These are phyloP conservation scores for Columba janthina DNA, from an alignment of 2,113 vertebrate species.

Conservation along the genomic window DNA sequence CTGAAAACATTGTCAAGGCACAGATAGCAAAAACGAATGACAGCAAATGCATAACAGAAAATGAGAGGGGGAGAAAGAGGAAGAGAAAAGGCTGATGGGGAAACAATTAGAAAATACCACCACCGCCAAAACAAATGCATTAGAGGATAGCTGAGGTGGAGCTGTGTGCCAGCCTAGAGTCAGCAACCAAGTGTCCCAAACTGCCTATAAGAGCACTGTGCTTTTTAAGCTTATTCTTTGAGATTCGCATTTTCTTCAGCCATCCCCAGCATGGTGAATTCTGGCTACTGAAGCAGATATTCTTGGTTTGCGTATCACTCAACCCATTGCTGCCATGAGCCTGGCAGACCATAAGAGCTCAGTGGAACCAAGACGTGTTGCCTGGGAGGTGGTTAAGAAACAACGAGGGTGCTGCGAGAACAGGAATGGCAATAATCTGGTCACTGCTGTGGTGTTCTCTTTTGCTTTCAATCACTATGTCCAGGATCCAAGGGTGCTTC, in stretches of 20 bases:
- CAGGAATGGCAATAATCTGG: background rate
- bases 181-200: background rate
- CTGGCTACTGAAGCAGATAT: background rate
- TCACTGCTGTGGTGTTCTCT: background rate
- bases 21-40: background rate
- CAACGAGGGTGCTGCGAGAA: background rate
- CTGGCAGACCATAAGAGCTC: background rate
- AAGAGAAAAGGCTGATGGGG: background rate
- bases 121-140: background rate
- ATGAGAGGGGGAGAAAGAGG: constrained; percentile 1
- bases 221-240: background rate
- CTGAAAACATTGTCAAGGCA: constrained; percentile 22
- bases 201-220: background rate
- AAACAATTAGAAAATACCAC: constrained; percentile 42
- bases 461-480: background rate
- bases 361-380: background rate
- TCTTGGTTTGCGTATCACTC: background rate
- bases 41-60: constrained; percentile 24
- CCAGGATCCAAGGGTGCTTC: background rate
- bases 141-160: background rate
- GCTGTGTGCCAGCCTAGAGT: background rate
- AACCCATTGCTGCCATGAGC: background rate
- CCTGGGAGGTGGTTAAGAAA: background rate
- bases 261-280: background rate
- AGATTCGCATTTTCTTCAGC: background rate